Conservation (phyloP, 2,797 vertebrate genomes). For the Mormyrus hasselquistii region DNA sequence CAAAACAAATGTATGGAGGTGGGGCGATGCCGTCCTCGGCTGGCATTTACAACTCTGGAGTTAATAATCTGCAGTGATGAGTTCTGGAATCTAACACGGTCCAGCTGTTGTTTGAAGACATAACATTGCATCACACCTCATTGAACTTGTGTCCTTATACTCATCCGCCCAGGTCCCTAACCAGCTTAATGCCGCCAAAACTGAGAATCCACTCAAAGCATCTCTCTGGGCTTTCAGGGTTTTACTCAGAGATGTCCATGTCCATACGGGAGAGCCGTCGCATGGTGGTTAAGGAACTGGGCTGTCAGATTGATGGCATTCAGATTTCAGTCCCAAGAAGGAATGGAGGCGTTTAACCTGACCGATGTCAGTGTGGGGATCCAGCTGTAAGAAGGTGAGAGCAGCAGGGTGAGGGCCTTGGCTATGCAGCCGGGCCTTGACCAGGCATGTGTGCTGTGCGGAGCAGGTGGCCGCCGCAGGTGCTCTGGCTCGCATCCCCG, state of each 20-base stretch:
- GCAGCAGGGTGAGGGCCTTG: not conserved
- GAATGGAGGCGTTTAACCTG: not conserved
- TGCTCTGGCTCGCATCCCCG: not conserved
- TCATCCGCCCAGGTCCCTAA: not conserved
- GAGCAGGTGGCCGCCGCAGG: not conserved
- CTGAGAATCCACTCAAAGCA: not conserved
- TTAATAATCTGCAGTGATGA: not conserved
- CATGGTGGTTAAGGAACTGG: not conserved
- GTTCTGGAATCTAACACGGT: slow-evolving; percentile 3
- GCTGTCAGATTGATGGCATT: not conserved
- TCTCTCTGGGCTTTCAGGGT: not conserved
- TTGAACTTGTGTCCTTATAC: not conserved
- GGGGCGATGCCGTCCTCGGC: too few species aligned
- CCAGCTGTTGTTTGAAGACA: not conserved
- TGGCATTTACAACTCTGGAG: not conserved
- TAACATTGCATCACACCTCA: not conserved
- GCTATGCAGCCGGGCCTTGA: not conserved
- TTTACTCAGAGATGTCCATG: not conserved
- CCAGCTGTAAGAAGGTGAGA: not conserved
- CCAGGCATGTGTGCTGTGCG: not conserved
- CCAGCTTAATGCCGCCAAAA: not conserved
- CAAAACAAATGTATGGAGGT: not conserved
- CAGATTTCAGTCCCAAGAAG: not conserved
- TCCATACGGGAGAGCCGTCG: not conserved
- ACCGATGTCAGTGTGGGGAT: not conserved